Percentiles rank a stretch among this genome's conserved stretches.
Conservation (phyloP, 2,888 invertebrate genomes). For the Troides oblongomaculatus region DNA sequence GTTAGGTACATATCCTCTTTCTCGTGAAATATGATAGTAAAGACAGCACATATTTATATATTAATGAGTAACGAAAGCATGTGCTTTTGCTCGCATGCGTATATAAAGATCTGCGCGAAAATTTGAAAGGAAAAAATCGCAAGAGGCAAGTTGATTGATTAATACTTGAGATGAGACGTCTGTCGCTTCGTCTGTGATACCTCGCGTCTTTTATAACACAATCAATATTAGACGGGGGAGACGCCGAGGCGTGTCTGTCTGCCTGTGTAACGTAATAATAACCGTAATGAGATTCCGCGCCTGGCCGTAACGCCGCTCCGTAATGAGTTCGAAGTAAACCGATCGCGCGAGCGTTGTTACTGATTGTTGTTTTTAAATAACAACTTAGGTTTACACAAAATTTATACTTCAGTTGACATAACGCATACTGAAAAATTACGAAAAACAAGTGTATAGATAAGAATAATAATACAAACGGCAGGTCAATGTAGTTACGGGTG, state of each 20-base stretch:
- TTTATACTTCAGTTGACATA: not conserved
- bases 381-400: slow-evolving; percentile 25
- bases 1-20: not conserved
- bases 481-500: too few relatives aligned
- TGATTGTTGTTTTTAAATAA: slow-evolving; percentile 30
- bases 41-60: not conserved
- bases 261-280: slow-evolving; percentile 24
- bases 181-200: slow-evolving; percentile 31
- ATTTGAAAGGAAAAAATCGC: slow-evolving; percentile 19
- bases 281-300: slow-evolving; percentile 23
- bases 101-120: not conserved
- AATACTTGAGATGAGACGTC: slow-evolving; percentile 34
- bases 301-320: slow-evolving; percentile 21
- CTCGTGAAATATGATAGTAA: too few relatives aligned
- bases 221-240: slow-evolving; percentile 37
- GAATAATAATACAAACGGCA: too few relatives aligned
- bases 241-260: slow-evolving; percentile 14
- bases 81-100: not conserved
- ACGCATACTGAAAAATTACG: not conserved
- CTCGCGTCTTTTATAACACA: slow-evolving; percentile 38
- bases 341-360: slow-evolving; percentile 24
- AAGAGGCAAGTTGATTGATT: slow-evolving; percentile 39
- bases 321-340: slow-evolving; percentile 29
- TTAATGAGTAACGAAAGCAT: not conserved
- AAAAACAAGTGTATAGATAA: not conserved